phyloP scores from a whole-genome alignment of 2,888 invertebrate genomes.

The Dryocosmus kuriphilus region DNA sequence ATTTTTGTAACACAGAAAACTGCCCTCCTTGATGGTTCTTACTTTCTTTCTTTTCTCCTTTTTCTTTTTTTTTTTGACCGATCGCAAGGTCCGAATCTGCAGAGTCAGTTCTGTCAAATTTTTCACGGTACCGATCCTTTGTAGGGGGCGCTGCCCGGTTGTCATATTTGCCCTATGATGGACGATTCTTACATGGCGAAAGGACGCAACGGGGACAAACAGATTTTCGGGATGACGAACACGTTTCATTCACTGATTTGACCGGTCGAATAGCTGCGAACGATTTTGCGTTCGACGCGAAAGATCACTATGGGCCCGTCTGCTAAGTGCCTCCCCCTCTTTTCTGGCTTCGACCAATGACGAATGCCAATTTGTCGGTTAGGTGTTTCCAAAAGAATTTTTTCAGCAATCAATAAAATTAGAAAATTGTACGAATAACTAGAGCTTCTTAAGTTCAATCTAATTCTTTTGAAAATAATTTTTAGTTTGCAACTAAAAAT shows the following conservation, averaged over 20 bases:
- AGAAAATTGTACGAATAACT: neutral
- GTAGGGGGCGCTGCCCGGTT: slow-evolving; percentile 72
- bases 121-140: slow-evolving; percentile 74
- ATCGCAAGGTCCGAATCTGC: slow-evolving; percentile 72
- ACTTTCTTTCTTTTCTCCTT: slow-evolving; percentile 37
- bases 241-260: slow-evolving; percentile 70
- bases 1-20: slow-evolving; percentile 13
- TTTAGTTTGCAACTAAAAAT: too few species aligned
- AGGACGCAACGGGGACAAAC: slow-evolving; percentile 65
- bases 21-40: slow-evolving; percentile 31
- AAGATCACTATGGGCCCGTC: slow-evolving; percentile 38
- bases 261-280: slow-evolving; percentile 66
- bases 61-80: slow-evolving; percentile 52
- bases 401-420: neutral
- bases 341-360: slow-evolving; percentile 1
- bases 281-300: slow-evolving; percentile 61
- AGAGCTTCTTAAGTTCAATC: neutral
- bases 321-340: slow-evolving; percentile 1
- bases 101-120: slow-evolving; percentile 74
- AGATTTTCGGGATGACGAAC: slow-evolving; percentile 72
- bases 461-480: too few species aligned
- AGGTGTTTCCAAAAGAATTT: slow-evolving; percentile 2
- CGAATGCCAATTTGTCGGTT: slow-evolving; percentile 24
- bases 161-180: slow-evolving; percentile 78
- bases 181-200: slow-evolving; percentile 69